Base-by-base conservation (phyloP, 1,140 invertebrate species). In the Pseudachorutes palmiensis region DNA sequence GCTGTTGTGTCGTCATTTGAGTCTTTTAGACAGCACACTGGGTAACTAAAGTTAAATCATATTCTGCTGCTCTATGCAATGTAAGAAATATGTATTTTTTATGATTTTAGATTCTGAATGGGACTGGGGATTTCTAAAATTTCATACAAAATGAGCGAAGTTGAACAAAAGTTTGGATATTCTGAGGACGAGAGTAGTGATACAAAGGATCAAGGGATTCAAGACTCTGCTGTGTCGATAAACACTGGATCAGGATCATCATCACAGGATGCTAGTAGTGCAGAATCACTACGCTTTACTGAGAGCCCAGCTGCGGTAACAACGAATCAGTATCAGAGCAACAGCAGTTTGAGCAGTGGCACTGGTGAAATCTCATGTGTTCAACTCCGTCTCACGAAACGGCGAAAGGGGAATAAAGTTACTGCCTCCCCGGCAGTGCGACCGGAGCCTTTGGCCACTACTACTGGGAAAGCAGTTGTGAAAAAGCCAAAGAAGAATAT, bases 121-220 rank as follows among this genome's bases (percentile, higher is more conserved):
- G 71, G 71, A 59, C 66, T 55, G 31, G 22, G 71, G 31, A 49
- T 70, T 19, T 69, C 66, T 12, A 72, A 70, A 64, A 36, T 70
- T 36, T 61, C 67, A 32, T 70, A 72, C 66, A 68, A 70, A 36
- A 72, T 72, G 71, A 70, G 66, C 45, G 65, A 69, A 36, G 51
- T 26, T 14, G 51, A 55, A 22, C 12, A 55, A 26, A 55, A 55
- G 24, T 22, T 55, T 14, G 51, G 51, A 9, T 55, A 55, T 55
- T 9, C 24, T 19, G 9, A 45, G 19, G 19, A 45, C n/a, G n/a
- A n/a, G n/a, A n/a, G n/a, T n/a, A n/a, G n/a, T n/a, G n/a, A n/a
- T 41, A 41, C 36, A 41, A 19, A 5, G 19, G 36, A 41, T 41
- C 5, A 5, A 41, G 36, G 36, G 19, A 65, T 69, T 63, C 49